Evolutionary conservation across 2,113 vertebrate species (phyloP).

Genomic region (Brachypteracias leptosomus): DNA sequence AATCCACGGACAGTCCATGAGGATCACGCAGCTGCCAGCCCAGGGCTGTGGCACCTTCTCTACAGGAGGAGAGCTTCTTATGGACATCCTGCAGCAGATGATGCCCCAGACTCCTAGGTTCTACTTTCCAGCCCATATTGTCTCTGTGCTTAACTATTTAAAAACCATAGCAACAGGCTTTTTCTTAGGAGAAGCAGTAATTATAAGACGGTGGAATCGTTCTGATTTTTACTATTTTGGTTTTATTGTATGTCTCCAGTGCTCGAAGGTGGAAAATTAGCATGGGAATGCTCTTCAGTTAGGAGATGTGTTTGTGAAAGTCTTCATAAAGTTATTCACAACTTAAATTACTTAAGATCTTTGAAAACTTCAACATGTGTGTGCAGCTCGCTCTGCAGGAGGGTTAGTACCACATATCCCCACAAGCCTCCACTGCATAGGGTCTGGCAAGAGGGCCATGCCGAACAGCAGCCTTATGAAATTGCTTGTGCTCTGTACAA

Average conservation of each 20-base stretch:
- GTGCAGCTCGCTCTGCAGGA: neutral
- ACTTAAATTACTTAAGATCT: neutral
- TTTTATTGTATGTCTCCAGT: neutral
- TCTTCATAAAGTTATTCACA: neutral
- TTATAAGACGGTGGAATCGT: neutral
- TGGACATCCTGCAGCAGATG: neutral
- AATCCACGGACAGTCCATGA: neutral
- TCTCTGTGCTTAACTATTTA: neutral
- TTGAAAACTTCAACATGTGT: neutral
- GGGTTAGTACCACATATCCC: neutral
- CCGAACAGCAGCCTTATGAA: neutral
- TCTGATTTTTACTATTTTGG: neutral
- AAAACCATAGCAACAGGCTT: neutral
- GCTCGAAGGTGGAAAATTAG: neutral
- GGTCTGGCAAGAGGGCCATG: neutral
- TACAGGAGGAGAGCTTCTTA: neutral
- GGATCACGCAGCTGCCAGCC: neutral
- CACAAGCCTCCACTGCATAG: fast-evolving
- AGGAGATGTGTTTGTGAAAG: neutral
- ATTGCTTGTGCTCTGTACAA: neutral
- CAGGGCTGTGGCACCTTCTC: neutral
- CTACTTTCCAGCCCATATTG: neutral
- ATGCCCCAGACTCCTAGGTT: neutral
- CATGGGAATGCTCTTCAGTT: neutral
- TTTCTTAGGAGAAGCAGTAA: neutral